Percentiles rank a stretch among this genome's conserved stretches.
Conservation (phyloP, 1,140 invertebrate species). For the Drosophila rhopaloa region DNA sequence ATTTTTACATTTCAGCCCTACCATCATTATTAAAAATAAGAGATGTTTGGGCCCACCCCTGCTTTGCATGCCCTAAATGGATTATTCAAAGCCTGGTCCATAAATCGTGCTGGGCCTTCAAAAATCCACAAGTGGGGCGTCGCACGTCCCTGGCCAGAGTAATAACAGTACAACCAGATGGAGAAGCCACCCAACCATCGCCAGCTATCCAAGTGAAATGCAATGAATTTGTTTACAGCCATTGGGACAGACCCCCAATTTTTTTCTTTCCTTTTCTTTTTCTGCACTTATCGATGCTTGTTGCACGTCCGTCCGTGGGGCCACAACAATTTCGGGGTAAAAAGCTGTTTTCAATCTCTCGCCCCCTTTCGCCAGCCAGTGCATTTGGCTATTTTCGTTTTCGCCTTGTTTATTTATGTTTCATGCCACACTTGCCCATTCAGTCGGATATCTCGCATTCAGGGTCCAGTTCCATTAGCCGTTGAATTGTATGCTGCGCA, state of each 20-base stretch:
- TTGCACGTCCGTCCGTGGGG: conserved; percentile 49
- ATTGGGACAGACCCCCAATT: conserved; percentile 18
- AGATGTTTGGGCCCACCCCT: conserved; percentile 35
- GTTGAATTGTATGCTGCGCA: conserved; percentile 29
- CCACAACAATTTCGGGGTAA: conserved; percentile 37
- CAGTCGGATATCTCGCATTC: conserved; percentile 18
- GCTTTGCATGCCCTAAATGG: conserved; percentile 66
- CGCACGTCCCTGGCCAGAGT: conserved; percentile 27
- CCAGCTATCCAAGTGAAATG: conserved; percentile 13
- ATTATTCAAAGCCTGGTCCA: conserved; percentile 72
- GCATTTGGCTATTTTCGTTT: conserved; percentile 39
- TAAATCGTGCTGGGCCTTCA: conserved; percentile 36
- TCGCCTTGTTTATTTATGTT: conserved; percentile 43
- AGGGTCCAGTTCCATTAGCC: conserved; percentile 31
- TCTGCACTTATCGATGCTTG: conserved; percentile 53
- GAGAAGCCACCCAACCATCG: background rate
- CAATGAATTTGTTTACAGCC: conserved; percentile 53
- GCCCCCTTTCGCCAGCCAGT: background rate
- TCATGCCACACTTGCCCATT: conserved; percentile 1
- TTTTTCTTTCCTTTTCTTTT: background rate
- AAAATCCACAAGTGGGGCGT: conserved; percentile 31
- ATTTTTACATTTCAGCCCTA: conserved; percentile 43
- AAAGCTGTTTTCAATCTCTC: conserved; percentile 56
- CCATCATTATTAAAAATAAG: conserved; percentile 71
- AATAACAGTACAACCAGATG: conserved; percentile 17